Evolutionary conservation across 2,113 vertebrate genomes (phyloP).

Genomic region (Brachypodius melanocephalos): DNA sequence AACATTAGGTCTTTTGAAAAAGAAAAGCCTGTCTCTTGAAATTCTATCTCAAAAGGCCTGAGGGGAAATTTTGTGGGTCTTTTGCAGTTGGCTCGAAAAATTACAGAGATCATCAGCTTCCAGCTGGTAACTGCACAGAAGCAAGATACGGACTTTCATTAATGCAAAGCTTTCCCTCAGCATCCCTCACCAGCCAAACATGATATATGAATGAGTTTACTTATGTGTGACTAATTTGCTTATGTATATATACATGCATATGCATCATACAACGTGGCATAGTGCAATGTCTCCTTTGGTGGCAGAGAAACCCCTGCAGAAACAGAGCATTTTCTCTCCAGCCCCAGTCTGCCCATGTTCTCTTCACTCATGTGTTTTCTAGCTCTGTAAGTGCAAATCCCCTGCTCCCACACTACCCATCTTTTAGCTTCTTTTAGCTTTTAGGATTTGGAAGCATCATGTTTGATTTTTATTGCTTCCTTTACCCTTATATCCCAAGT

Average conservation of each 20-base stretch:
- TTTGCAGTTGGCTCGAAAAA: background rate
- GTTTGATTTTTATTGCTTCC: background rate
- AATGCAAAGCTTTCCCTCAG: background rate
- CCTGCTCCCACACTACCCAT: background rate
- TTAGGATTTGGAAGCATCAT: background rate
- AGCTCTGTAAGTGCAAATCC: background rate
- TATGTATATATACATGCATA: background rate
- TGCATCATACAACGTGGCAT: background rate
- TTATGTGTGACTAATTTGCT: background rate
- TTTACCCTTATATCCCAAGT: background rate
- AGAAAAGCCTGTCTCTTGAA: background rate
- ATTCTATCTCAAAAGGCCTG: constrained; percentile 8
- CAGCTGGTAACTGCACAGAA: background rate
- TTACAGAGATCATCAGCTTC: background rate
- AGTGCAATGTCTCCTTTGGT: background rate
- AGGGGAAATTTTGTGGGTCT: background rate
- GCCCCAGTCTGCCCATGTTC: background rate
- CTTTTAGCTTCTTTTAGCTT: background rate
- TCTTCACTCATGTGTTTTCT: background rate
- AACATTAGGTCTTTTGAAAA: background rate
- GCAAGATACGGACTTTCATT: background rate
- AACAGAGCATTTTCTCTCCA: background rate
- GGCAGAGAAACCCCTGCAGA: background rate
- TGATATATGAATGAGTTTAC: background rate
- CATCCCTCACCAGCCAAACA: background rate